These are phyloP conservation scores for Oegoconia quadripuncta DNA, from an alignment of 2,888 invertebrate species.

Conservation along the genomic window DNA sequence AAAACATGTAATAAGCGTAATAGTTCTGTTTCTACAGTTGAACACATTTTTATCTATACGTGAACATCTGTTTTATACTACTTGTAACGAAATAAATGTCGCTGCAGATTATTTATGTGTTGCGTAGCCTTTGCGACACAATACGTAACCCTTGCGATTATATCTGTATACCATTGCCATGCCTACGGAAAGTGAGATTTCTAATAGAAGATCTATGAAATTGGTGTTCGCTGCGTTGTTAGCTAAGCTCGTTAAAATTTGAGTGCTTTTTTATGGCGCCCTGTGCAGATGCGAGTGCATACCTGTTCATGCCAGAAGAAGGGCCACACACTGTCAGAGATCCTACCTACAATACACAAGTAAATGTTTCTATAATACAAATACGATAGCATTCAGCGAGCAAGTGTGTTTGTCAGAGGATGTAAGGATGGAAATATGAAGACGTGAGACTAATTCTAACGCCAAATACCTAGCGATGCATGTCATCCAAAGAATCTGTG, in stretches of 20 bases:
- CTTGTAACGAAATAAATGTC: constrained; percentile 58
- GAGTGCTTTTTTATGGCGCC: constrained; percentile 55
- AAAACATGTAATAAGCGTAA: constrained; percentile 35
- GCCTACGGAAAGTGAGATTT: constrained; percentile 59
- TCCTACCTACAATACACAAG: constrained; percentile 3
- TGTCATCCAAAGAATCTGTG: too few species aligned
- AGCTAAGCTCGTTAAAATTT: constrained; percentile 56
- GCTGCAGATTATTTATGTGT: constrained; percentile 48
- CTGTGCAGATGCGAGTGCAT: constrained; percentile 29
- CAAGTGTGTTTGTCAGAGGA: too few species aligned
- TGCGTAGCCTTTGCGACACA: constrained; percentile 43
- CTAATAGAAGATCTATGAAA: constrained; percentile 47
- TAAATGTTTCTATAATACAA: not conserved
- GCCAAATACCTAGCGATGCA: too few species aligned
- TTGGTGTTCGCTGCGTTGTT: constrained; percentile 36
- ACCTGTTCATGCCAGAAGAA: constrained; percentile 52
- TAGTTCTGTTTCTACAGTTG: constrained; percentile 43
- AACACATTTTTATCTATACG: constrained; percentile 48
- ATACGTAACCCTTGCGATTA: constrained; percentile 41
- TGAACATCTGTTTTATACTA: constrained; percentile 55
- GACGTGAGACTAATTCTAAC: too few species aligned
- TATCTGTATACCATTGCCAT: constrained; percentile 51
- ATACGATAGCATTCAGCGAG: too few species aligned
- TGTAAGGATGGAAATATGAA: too few species aligned
- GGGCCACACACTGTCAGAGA: constrained; percentile 53